Evolutionary conservation across 2,888 invertebrate genomes (phyloP), one percentile per base, ranked within the genome.

Genomic region (Autographa gamma): DNA sequence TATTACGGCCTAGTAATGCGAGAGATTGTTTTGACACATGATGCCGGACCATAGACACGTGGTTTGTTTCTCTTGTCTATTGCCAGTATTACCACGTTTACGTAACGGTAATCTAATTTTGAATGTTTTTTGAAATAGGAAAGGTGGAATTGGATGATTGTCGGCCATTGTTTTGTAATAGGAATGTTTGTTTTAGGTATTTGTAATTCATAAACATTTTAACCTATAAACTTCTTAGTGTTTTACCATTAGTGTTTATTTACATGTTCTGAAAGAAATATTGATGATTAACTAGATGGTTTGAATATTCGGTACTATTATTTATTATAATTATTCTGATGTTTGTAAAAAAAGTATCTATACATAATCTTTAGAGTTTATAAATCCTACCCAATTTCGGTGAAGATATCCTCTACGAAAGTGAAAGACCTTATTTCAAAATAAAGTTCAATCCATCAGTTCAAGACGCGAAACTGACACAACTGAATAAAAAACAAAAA

Each of bases 21-120:
- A 74, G 89, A 92, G 90, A 93, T 93, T 94, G 93, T 94, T 94
- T 93, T 93, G 94, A 93, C 92, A 89, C 88, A 88, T 88, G 86
- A 86, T 87, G 86, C 81, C 83, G 86, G 88, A 89, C 87, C 85
- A 84, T 81, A 58, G 34, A 71, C 85, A 80, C 83, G 82, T 56
- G 54, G 54, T 84, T 84, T 85, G 77, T 82, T 81, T 71, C 73
- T 66, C 68, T 80, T 80, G 74, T 73, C 69, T 74, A 72, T 69
- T 62, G 59, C 25, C 52, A 48, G 68, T 74, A 72, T 69, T 62
- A 56, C 25, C 52, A 48, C 52, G 25, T 66, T 74, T 79, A 60
- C 60, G 58, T 11, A 60, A 66, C 63, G 11, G 58, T 80, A 66
- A 77, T 71, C 60, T 63, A 61, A 71, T 77, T 65, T 75, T 59